These are phyloP conservation scores for Carcinoscorpius rotundicauda DNA, from an alignment of 1,140 invertebrate genomes.

Conservation along the genomic window DNA sequence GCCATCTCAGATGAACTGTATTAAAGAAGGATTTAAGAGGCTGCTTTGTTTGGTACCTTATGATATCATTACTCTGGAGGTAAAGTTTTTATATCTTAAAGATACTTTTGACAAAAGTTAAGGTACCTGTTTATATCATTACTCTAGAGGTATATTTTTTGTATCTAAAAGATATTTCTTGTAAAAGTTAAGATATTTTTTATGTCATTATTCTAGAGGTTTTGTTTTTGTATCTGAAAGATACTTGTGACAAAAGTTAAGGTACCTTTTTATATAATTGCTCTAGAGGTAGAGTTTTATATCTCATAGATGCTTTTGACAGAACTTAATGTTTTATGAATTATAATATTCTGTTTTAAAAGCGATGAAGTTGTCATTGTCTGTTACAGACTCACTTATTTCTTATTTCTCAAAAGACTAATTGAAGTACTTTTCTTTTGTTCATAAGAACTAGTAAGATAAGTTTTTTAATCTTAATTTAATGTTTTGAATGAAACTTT, in stretches of 20 bases:
- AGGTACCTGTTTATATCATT: background rate
- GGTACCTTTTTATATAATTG: background rate
- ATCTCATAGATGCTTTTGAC: background rate
- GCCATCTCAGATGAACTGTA: constrained; percentile 69
- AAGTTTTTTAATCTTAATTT: no score
- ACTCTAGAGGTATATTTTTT: no score
- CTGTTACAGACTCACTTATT: no score
- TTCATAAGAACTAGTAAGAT: no score
- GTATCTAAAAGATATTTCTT: background rate
- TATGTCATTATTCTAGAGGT: constrained; percentile 87
- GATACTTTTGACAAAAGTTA: background rate
- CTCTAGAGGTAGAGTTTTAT: background rate
- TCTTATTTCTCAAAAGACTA: no score
- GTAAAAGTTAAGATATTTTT: constrained; percentile 56
- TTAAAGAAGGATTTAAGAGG: constrained; percentile 83
- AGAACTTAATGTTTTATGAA: background rate
- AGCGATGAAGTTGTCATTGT: no score
- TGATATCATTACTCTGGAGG: constrained; percentile 87
- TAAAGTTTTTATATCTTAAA: constrained; percentile 21
- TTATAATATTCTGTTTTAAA: no score
- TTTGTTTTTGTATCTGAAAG: constrained; percentile 7
- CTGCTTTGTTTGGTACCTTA: constrained; percentile 94
- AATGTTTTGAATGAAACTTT: no score
- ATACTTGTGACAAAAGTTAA: background rate
- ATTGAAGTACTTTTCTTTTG: no score